Evolutionary conservation across 2,113 vertebrate genomes (phyloP), one percentile per base, ranked within the genome.

Genomic region (Mormyrus lacerda): DNA sequence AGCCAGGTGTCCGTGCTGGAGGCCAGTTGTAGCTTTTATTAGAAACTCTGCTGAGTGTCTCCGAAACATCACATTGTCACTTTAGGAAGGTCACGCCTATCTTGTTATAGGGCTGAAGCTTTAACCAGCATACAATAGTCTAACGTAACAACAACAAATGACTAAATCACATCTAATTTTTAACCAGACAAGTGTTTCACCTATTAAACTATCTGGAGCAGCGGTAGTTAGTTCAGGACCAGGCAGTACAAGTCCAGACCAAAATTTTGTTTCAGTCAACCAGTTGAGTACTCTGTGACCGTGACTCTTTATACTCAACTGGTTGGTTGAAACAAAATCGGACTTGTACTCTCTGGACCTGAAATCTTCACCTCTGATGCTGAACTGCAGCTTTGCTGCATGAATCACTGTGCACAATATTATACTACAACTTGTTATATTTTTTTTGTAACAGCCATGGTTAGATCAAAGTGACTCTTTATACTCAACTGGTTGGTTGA

Each of bases 21-120:
- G 1, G 83, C 83, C 83, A 85, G 15, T 85, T 48, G 44, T 48
- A 48, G 39, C 45, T 48, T 27, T 85, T 48, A 47, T 85, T 85
- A 50, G 83, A 27, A 85, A 27, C 35, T 45, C 39, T 7, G 1
- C 13, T 13, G 21, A 24, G 24, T 48, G 21, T 21, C 45, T 27
- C 51, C 3, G 24, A 27, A 27, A 42, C 45, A 45, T 47, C 3
- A 39, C 3, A 42, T 8, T 15, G 24, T 27, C 45, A 48, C 24
- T 47, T 24, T 42, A 88, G 88, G 82, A 51, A 19, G 53, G 51
- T 85, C 89, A 89, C 11, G 89, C 86, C 65, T 15, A 11, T 82
- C 48, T 53, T 31, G 48, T 47, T 48, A 24, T 58, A 65, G 83
- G 79, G 65, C 21, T 87, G 10, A 85, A 89, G 73, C 45, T 51